phyloP scores from a whole-genome alignment of 23 tunicate genomes.

The Styela clava region DNA sequence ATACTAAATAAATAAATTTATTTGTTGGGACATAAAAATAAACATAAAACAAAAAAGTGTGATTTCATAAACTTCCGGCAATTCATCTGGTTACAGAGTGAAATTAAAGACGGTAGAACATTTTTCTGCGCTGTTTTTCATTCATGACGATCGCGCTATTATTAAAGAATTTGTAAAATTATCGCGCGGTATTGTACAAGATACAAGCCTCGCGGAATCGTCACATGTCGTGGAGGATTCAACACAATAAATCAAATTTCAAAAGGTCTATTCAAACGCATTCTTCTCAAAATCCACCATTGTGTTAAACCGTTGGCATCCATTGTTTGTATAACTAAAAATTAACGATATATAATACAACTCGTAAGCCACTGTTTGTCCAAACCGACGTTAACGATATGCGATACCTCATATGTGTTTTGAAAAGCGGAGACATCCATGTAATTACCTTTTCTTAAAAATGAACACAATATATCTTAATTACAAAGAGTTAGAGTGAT shows the following conservation, averaged over 20 bases:
- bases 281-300: background rate
- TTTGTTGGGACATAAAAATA: too few species aligned
- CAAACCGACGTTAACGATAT: background rate
- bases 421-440: background rate
- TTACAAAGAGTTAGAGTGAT: background rate
- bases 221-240: background rate
- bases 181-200: background rate
- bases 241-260: background rate
- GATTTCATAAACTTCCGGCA: too few species aligned
- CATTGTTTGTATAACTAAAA: background rate
- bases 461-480: too few species aligned
- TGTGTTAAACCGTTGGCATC: background rate
- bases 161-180: too few species aligned
- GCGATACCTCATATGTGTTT: background rate
- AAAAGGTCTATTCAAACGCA: background rate
- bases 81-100: too few species aligned
- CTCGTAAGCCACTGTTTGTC: background rate
- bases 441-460: background rate
- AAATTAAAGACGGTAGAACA: too few species aligned
- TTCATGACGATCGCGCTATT: too few species aligned
- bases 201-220: background rate
- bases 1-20: too few species aligned
- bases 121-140: too few species aligned
- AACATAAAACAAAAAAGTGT: too few species aligned
- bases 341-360: background rate